Evolutionary conservation across 2,888 invertebrate species (phyloP).

Genomic region (Rhaphigaster nebulosa): DNA sequence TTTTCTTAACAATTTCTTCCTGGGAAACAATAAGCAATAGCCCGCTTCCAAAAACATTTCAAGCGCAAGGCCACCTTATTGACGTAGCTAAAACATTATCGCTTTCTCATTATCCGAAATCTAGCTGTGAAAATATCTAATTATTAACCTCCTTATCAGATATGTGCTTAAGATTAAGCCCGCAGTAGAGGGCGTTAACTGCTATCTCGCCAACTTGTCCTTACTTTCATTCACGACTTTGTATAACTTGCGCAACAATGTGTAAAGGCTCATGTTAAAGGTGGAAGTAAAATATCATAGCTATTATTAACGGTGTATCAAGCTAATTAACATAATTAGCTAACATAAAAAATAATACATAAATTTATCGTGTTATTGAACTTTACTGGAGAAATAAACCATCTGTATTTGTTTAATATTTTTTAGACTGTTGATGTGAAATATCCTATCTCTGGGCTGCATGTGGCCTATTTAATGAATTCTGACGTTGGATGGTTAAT

Average conservation of each 20-base stretch:
- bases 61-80: not conserved
- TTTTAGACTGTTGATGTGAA: no score
- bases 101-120: not conserved
- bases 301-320: not conserved
- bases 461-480: no score
- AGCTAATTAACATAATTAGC: slow-evolving; percentile 18
- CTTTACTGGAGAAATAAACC: no score
- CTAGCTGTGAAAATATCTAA: not conserved
- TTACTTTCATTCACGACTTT: slow-evolving; percentile 46
- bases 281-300: not conserved
- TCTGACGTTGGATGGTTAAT: no score
- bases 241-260: not conserved
- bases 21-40: not conserved
- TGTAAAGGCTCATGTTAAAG: not conserved
- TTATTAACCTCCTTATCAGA: not conserved
- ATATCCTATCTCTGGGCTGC: no score
- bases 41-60: not conserved
- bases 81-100: not conserved
- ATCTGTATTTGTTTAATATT: no score
- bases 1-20: not conserved
- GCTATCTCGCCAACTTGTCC: not conserved
- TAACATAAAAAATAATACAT: no score
- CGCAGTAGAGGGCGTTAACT: not conserved
- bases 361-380: no score
- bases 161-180: not conserved